These are phyloP conservation scores for Drosophila hydei DNA, from an alignment of 1,140 invertebrate genomes.

Conservation along the genomic window DNA sequence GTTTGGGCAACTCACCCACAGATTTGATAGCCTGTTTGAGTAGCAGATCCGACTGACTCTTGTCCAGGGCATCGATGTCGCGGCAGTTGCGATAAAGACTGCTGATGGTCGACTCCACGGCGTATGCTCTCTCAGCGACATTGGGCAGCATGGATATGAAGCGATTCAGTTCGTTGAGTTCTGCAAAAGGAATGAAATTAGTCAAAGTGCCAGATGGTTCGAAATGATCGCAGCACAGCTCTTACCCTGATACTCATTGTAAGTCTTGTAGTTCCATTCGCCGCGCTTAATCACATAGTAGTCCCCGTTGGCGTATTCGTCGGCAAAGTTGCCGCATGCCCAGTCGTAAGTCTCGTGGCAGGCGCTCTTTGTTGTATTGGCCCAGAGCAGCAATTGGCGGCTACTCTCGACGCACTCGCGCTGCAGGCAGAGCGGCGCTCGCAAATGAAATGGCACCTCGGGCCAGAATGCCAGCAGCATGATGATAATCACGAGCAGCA, in stretches of 20 bases:
- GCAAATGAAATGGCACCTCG: constrained; percentile 77
- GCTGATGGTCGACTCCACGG: constrained; percentile 74
- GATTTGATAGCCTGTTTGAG: constrained; percentile 73
- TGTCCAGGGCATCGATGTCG: constrained; percentile 76
- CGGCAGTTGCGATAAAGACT: constrained; percentile 77
- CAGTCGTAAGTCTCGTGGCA: constrained; percentile 82
- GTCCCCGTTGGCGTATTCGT: constrained; percentile 69
- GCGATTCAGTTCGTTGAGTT: constrained; percentile 80
- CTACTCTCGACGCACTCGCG: constrained; percentile 80
- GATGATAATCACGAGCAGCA: constrained; percentile 76
- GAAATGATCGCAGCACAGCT: neutral
- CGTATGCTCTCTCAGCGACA: constrained; percentile 60
- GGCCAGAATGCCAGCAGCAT: constrained; percentile 81
- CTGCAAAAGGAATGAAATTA: constrained; percentile 25
- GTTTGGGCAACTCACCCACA: constrained; percentile 63
- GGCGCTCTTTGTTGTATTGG: constrained; percentile 73
- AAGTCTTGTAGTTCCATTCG: constrained; percentile 82
- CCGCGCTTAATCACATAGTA: constrained; percentile 81
- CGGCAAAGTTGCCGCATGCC: constrained; percentile 79
- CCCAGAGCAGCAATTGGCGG: constrained; percentile 77
- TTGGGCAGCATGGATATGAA: constrained; percentile 82
- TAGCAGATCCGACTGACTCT: constrained; percentile 76
- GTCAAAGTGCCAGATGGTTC: too few relatives aligned
- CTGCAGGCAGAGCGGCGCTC: constrained; percentile 76
- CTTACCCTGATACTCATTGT: constrained; percentile 83